Evolutionary conservation across 30 jellyfish, hydroid and myxozoan species (phyloP), one percentile per base, ranked within the genome.

Genomic region (Sanderia malayensis): DNA sequence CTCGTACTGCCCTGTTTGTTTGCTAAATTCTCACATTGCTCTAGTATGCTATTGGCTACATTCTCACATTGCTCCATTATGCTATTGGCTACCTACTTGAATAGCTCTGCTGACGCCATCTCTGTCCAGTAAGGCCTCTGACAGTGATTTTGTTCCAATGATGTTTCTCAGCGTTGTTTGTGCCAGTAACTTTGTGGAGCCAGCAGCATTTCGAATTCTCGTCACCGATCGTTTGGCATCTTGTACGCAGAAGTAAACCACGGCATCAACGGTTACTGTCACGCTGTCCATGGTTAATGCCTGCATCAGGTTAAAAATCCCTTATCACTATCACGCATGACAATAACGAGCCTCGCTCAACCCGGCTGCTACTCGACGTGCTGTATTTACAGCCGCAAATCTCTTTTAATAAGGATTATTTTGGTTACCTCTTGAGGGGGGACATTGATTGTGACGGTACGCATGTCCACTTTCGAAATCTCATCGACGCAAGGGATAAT

Each of bases 351-450:
- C n/a, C n/a, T n/a, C n/a, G n/a, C n/a, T n/a, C n/a, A n/a, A n/a
- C n/a, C n/a, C n/a, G n/a, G n/a, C n/a, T n/a, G n/a, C n/a, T n/a
- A n/a, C n/a, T n/a, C n/a, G n/a, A n/a, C n/a, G n/a, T n/a, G n/a
- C n/a, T n/a, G n/a, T n/a, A n/a, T n/a, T n/a, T n/a, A n/a, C n/a
- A n/a, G n/a, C n/a, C n/a, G n/a, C n/a, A n/a, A n/a, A n/a, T n/a
- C n/a, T n/a, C n/a, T n/a, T n/a, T n/a, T n/a, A n/a, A n/a, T n/a
- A n/a, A n/a, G n/a, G n/a, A n/a, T n/a, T n/a, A n/a, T n/a, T n/a
- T n/a, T n/a, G n/a, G n/a, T 23, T 70, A 86, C 88, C 74, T 86
- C 96, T 67, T 86, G 96, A 0, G 96, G 96, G n/a, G 96, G 96
- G 33, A 86, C 74, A 57, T 86, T 81, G 67, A 86, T 78, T 8